Conservation (phyloP, 2,888 invertebrate species). For the Carcina quercana region DNA sequence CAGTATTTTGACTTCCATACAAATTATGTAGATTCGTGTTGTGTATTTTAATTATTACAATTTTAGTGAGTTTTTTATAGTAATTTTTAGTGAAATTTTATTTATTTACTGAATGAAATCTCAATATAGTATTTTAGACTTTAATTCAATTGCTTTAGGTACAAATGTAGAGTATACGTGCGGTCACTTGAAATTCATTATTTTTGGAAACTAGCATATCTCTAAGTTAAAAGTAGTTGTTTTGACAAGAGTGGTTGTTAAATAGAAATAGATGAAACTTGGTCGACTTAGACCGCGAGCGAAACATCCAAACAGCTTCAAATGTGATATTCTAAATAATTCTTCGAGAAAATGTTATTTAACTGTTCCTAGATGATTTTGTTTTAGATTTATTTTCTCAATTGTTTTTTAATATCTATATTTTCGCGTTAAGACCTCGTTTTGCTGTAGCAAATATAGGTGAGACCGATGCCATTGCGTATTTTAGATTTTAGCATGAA, state of each 20-base stretch:
- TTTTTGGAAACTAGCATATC: no score
- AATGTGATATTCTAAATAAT: constrained; percentile 35
- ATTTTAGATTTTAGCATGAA: constrained; percentile 36
- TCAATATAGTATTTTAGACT: constrained; percentile 4
- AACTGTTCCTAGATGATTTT: constrained; percentile 33
- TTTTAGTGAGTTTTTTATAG: neutral
- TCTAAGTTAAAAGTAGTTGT: no score
- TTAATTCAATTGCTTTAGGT: constrained; percentile 1
- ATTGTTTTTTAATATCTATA: constrained; percentile 19
- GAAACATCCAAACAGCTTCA: constrained; percentile 19
- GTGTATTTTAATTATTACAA: constrained; percentile 2
- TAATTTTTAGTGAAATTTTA: constrained; percentile 4
- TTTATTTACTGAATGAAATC: constrained; percentile 4
- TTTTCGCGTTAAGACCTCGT: constrained; percentile 15
- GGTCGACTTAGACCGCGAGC: no score
- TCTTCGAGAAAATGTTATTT: constrained; percentile 10
- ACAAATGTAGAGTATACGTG: neutral
- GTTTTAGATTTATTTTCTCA: constrained; percentile 25
- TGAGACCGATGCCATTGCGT: constrained; percentile 34
- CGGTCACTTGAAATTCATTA: no score
- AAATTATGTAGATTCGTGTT: constrained; percentile 6
- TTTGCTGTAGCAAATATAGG: constrained; percentile 17
- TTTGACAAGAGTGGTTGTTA: no score
- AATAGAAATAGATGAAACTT: no score
- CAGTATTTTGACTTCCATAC: constrained; percentile 3